Evolutionary conservation across 2,797 vertebrate genomes (phyloP).

Genomic region (Centroberyx gerrardi): DNA sequence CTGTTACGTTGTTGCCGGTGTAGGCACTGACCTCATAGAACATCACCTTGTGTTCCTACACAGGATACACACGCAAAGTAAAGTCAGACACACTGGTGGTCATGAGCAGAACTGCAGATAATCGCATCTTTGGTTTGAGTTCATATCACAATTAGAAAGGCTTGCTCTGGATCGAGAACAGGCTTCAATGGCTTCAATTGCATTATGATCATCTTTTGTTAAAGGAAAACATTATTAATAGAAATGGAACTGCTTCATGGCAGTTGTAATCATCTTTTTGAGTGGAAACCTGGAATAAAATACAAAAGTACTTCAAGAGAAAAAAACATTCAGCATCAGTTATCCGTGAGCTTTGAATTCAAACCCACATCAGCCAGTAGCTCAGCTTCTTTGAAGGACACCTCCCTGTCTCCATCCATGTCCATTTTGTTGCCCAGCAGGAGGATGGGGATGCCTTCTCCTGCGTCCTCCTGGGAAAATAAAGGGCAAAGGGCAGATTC

Average conservation of each 20-base stretch:
- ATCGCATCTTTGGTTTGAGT: neutral
- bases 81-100: neutral
- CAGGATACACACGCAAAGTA: neutral
- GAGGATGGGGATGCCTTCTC: constrained; percentile 88
- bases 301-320: neutral
- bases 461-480: constrained; percentile 87
- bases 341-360: neutral
- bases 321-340: neutral
- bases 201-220: no score
- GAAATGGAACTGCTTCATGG: neutral
- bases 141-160: neutral
- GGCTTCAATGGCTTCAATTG: no score
- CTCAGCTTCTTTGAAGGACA: constrained; percentile 88
- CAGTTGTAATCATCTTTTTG: neutral
- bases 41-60: constrained; percentile 89
- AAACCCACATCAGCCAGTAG: constrained; percentile 88
- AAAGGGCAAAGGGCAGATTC: constrained; percentile 32
- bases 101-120: neutral
- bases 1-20: constrained; percentile 86
- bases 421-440: constrained; percentile 95
- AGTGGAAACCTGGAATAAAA: neutral
- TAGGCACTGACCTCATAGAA: constrained; percentile 95
- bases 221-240: neutral
- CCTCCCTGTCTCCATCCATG: constrained; percentile 88
- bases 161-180: no score